phyloP scores from a whole-genome alignment of 2,797 vertebrate species.

The Zalophus californianus region DNA sequence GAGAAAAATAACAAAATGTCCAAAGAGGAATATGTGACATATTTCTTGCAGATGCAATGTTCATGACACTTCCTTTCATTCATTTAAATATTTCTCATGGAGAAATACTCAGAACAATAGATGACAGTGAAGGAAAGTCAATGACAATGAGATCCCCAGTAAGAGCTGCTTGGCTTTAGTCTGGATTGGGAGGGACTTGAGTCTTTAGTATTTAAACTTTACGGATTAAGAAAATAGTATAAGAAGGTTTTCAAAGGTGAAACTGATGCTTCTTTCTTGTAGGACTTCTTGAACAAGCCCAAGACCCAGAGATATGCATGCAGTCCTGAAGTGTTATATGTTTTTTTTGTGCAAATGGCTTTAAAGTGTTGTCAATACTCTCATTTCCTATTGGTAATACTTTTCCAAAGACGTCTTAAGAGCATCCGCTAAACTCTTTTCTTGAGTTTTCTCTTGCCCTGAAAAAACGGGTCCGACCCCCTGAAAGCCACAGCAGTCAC shows the following conservation, averaged over 20 bases:
- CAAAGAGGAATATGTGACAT: slow-evolving; percentile 68
- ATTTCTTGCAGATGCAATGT: slow-evolving; percentile 49
- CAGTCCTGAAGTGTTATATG: neutral
- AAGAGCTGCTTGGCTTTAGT: neutral
- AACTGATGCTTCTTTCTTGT: neutral
- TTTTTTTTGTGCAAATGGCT: neutral
- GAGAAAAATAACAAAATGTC: slow-evolving; percentile 74
- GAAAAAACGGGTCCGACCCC: neutral
- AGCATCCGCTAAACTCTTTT: neutral
- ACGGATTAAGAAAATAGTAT: neutral
- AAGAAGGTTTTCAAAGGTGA: neutral
- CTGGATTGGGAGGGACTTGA: neutral
- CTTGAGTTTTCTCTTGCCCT: neutral
- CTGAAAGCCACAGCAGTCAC: neutral
- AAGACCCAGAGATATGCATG: neutral
- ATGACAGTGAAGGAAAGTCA: slow-evolving; percentile 9
- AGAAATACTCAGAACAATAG: neutral
- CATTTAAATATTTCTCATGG: slow-evolving; percentile 66
- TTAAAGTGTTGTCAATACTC: neutral
- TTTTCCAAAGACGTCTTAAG: neutral
- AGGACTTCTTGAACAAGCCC: neutral
- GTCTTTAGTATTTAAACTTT: neutral
- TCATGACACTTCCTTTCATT: slow-evolving; percentile 61
- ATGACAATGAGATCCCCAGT: neutral
- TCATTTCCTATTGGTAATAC: neutral